A percentile compares a stretch with the other conserved stretches of the same genome.
phyloP scores from a whole-genome alignment of 2,797 vertebrate species.

The Pangasius sanitwongsei region DNA sequence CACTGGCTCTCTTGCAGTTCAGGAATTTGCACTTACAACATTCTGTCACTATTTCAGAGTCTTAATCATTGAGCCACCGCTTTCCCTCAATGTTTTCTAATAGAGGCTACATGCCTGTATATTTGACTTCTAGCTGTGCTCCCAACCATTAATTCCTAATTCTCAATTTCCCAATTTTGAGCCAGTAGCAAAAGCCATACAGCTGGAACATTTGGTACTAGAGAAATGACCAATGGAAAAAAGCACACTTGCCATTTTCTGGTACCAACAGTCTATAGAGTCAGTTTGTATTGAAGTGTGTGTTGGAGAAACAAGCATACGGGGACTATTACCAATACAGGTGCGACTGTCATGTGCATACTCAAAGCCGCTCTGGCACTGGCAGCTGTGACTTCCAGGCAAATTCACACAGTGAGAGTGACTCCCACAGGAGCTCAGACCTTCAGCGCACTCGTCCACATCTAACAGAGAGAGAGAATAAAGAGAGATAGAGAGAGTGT shows the following conservation, averaged over 20 bases:
- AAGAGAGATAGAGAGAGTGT: neutral
- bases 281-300: neutral
- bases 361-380: slow-evolving; percentile 78
- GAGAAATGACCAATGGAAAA: neutral
- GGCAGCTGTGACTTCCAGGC: slow-evolving; percentile 83
- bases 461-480: slow-evolving; percentile 67
- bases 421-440: slow-evolving; percentile 74
- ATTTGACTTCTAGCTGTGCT: neutral
- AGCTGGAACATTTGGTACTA: neutral
- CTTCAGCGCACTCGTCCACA: slow-evolving; percentile 84
- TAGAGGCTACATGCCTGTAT: neutral
- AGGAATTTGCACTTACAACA: no score
- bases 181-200: neutral
- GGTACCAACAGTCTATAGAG: neutral
- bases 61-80: neutral
- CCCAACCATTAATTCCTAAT: neutral
- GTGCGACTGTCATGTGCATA: slow-evolving; percentile 72
- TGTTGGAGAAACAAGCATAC: neutral
- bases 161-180: neutral
- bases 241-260: neutral
- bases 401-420: slow-evolving; percentile 82
- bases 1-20: neutral
- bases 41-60: neutral
- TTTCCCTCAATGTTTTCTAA: neutral
- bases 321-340: slow-evolving; percentile 67